Base-by-base conservation (phyloP, 2,797 vertebrate genomes). In the Ataeniobius toweri region DNA sequence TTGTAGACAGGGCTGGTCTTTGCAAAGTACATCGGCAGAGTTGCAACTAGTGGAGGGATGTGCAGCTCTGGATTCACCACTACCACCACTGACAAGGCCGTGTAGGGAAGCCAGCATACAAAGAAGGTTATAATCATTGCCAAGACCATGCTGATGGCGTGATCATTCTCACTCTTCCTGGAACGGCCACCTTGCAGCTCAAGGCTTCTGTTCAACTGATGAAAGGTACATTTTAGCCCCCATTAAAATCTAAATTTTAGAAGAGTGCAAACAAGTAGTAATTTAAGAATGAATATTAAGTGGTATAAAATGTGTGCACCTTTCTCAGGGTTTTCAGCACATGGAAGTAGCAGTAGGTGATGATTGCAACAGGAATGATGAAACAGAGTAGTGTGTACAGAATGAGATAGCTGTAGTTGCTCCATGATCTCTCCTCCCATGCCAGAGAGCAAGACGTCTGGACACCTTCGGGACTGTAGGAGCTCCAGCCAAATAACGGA, bases 31-130 rank as follows among this genome's bases (percentile, higher is more conserved):
- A 94, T 94, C 22, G 95, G 96, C 89, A 96, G 91, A 36, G 94
- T 95, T 76, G 95, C 95, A 3, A 95, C 59, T 26, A 95, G 90
- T 0, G 95, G 96, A 26, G 93, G 88, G 84, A 96, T 96, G 83
- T 90, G 80, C 68, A 94, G 83, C 16, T 93, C 86, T 26, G 95
- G 94, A 80, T 91, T 78, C 76, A 94, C 56, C 10, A 95, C 91
- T 3, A 96, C 93, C 75, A 95, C 93, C 68, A 94, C 88, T 9
- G 95, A 96, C 80, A 96, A 73, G 2, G 58, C 76, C 0, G 94
- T 93, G 86, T 96, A 95, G n/a, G 95, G 95, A 76, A 96, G 80
- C 96, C 96, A 96, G 86, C 95, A 96, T 5, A 93, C 58, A 53
- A 96, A 93, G 80, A 94, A 95, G 26, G 95, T 89, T 14, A 87